Base-by-base conservation (phyloP, 2,888 invertebrate genomes). In the Gonocerus acuteangulatus region DNA sequence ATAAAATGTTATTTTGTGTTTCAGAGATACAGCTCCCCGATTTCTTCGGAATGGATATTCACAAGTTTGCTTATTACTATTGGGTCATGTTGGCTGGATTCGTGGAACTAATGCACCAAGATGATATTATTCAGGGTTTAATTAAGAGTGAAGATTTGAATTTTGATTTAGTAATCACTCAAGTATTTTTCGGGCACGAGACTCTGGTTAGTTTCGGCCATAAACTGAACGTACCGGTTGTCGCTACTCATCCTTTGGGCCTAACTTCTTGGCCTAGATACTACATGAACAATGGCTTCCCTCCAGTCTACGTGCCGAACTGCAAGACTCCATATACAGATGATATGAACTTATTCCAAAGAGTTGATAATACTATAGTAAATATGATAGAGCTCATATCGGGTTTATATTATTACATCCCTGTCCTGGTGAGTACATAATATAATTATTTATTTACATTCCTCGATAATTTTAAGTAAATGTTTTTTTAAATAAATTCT, bases 161-260 rank as follows among this genome's bases (percentile, higher is more conserved):
- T 1, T 68, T 62, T 42, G 68, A 68, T 60, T 19, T 68, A 11
- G 51, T 68, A 9, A 61, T 68, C n/a, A n/a, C 62, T 3, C 67
- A 68, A 51, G 48, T 66, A 2, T 63, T 59, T n/a, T 67, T 64
- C 32, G 15, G 54, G 1, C 67, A 66, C 9, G 68, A 67, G 36
- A 39, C 61, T 6, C 45, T 68, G 6, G 47, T 63, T 1, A 62
- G 63, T 11, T 62, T 68, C 23, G 66, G 64, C 1, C 44, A 63
- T 23, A 67, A 65, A 21, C 66, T 66, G 60, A 62, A 65, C 1
- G 64, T 62, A 0, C 67, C 67, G 4, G 49, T 66, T 18, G 51
- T 67, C 13, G 61, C 51, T 36, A 44, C 62, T 6, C 60, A 65
- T 22, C 63, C 67, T 6, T 19, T 59, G 11, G 32, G 36, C 2